A percentile compares a stretch with the other conserved stretches of the same genome.
Conservation (phyloP, 2,888 invertebrate genomes). For the Acanthococcus lagerstroemiae region DNA sequence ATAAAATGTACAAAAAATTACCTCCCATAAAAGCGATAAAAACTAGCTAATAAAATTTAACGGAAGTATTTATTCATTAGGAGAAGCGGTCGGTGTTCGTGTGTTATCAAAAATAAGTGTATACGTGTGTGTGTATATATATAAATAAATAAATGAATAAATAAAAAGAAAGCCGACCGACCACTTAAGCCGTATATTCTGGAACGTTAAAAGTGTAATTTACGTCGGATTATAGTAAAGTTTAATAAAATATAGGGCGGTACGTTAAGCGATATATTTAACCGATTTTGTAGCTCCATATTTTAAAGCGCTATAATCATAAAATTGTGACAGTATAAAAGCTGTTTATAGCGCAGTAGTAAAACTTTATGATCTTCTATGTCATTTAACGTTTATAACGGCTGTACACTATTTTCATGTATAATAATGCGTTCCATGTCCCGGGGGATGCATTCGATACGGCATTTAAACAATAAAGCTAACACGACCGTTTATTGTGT, state of each 20-base stretch:
- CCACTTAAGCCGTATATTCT: slow-evolving; percentile 30
- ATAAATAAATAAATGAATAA: slow-evolving; percentile 20
- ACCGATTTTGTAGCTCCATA: slow-evolving; percentile 30
- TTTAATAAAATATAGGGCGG: slow-evolving; percentile 30
- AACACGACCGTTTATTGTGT: slow-evolving; percentile 30
- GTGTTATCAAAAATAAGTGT: slow-evolving; percentile 28
- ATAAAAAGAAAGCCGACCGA: slow-evolving; percentile 29
- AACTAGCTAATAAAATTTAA: slow-evolving; percentile 27
- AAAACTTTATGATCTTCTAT: slow-evolving; percentile 30
- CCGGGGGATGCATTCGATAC: slow-evolving; percentile 29
- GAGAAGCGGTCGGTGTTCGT: slow-evolving; percentile 22
- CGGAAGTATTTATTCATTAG: slow-evolving; percentile 28
- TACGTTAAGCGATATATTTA: slow-evolving; percentile 29
- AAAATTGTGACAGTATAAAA: slow-evolving; percentile 30
- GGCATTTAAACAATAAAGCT: slow-evolving; percentile 30
- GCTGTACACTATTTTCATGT: slow-evolving; percentile 30
- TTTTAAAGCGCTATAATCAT: slow-evolving; percentile 30
- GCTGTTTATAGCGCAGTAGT: slow-evolving; percentile 28
- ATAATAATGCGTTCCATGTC: slow-evolving; percentile 28
- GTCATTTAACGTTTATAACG: slow-evolving; percentile 30
- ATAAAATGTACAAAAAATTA: slow-evolving; percentile 26
- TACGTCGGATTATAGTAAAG: slow-evolving; percentile 30
- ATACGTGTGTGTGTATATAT: slow-evolving; percentile 9
- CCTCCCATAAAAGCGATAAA: slow-evolving; percentile 24
- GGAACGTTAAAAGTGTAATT: slow-evolving; percentile 29